phyloP scores from a whole-genome alignment of 2,888 invertebrate species.

The Listrodromus nycthemerus region DNA sequence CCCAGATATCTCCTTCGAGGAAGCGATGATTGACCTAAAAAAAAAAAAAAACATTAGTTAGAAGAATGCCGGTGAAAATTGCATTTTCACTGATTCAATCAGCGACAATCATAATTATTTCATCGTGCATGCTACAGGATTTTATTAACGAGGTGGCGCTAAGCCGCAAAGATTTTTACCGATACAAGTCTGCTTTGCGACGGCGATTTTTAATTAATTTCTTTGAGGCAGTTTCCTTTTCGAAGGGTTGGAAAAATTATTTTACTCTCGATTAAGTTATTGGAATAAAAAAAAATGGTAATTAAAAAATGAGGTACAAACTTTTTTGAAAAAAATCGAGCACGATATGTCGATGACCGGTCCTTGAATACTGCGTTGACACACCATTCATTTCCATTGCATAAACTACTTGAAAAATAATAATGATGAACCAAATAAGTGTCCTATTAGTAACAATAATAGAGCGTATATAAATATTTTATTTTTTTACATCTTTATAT shows the following conservation, averaged over 20 bases:
- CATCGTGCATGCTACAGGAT: not conserved
- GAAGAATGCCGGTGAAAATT: constrained; percentile 39
- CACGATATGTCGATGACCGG: too few relatives aligned
- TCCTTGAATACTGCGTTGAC: too few relatives aligned
- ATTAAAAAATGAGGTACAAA: too few relatives aligned
- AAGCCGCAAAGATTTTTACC: not conserved
- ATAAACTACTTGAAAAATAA: too few relatives aligned
- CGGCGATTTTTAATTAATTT: not conserved
- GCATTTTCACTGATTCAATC: constrained; percentile 43
- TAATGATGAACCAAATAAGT: too few relatives aligned
- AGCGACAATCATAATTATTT: constrained; percentile 15
- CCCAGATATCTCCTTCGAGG: constrained; percentile 17
- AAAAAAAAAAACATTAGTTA: constrained; percentile 36
- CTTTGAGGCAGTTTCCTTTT: not conserved
- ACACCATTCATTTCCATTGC: too few relatives aligned
- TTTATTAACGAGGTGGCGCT: constrained; percentile 30
- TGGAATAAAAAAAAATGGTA: not conserved
- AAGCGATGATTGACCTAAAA: not conserved
- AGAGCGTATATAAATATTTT: too few relatives aligned
- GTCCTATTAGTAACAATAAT: too few relatives aligned
- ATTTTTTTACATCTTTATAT: too few relatives aligned
- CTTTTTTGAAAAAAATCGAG: too few relatives aligned
- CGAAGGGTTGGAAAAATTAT: not conserved
- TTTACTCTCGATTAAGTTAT: not conserved
- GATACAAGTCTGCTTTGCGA: not conserved